phyloP scores from a whole-genome alignment of 2,888 invertebrate genomes.

The Druceiella hillmani region DNA sequence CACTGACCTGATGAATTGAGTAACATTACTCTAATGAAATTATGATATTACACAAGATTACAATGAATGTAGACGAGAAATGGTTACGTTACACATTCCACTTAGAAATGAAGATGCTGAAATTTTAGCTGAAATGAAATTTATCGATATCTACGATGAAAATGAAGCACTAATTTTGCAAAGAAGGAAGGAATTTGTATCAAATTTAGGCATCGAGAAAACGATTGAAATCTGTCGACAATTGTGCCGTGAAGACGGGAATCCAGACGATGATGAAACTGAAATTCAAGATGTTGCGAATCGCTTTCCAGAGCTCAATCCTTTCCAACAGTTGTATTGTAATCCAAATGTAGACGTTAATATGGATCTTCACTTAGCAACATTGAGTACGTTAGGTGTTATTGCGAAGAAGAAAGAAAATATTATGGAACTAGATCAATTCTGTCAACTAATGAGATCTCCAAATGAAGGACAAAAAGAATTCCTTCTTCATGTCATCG shows the following conservation, averaged over 20 bases:
- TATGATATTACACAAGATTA: slow-evolving; percentile 30
- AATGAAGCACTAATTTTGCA: slow-evolving; percentile 27
- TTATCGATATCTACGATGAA: slow-evolving; percentile 28
- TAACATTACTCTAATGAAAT: slow-evolving; percentile 29
- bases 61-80: slow-evolving; percentile 30
- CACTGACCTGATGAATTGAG: slow-evolving; percentile 30
- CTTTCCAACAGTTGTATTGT: too few species aligned
- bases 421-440: too few species aligned
- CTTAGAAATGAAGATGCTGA: slow-evolving; percentile 32
- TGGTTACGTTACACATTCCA: slow-evolving; percentile 31
- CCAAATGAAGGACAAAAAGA: slow-evolving; percentile 3
- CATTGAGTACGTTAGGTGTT: too few species aligned
- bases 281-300: too few species aligned
- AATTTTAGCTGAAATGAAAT: slow-evolving; percentile 30
- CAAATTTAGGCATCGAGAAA: slow-evolving; percentile 29
- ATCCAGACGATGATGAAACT: too few species aligned
- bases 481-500: too few species aligned
- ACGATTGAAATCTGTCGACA: slow-evolving; percentile 22
- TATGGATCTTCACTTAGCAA: too few species aligned
- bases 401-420: too few species aligned
- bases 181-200: slow-evolving; percentile 28
- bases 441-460: slow-evolving; percentile 12
- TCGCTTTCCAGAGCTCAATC: too few species aligned
- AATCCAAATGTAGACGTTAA: too few species aligned
- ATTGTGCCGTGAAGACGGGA: slow-evolving; percentile 17